Percentiles rank a stretch among this genome's conserved stretches.
phyloP scores from a whole-genome alignment of 2,113 vertebrate genomes.

The Plecotus auritus region DNA sequence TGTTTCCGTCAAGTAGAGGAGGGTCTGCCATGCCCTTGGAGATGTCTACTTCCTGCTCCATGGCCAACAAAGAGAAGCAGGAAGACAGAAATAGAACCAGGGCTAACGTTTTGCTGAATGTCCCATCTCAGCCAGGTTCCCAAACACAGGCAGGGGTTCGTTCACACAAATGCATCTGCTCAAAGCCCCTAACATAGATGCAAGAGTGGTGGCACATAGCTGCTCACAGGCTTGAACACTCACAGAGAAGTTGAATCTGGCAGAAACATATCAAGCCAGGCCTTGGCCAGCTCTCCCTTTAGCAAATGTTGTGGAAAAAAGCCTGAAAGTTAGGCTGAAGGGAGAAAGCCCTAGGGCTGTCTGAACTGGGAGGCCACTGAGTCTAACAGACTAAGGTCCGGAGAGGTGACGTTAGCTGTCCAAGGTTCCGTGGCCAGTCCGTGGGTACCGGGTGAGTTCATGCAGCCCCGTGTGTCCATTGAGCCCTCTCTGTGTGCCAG shows the following conservation, averaged over 20 bases:
- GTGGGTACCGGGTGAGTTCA: neutral
- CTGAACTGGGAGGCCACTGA: neutral
- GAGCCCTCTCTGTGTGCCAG: neutral
- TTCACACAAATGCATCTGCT: slow-evolving; percentile 7
- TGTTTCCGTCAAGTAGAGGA: neutral
- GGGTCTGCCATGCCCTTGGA: neutral
- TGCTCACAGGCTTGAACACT: neutral
- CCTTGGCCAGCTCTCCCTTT: neutral
- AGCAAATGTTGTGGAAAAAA: neutral
- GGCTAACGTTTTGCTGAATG: neutral
- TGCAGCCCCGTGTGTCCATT: too few relatives aligned
- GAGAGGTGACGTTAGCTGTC: neutral
- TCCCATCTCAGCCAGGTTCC: neutral
- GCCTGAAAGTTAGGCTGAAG: neutral
- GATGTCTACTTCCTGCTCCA: neutral
- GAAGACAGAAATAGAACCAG: neutral
- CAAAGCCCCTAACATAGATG: neutral
- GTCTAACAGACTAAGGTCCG: neutral
- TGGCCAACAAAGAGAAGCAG: neutral
- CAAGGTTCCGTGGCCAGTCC: neutral
- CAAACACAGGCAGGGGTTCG: neutral
- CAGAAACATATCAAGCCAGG: neutral
- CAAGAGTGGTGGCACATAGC: neutral
- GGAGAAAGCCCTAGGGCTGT: neutral
- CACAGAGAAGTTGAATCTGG: neutral